These are phyloP conservation scores for Neoarius graeffei DNA, from an alignment of 2,113 vertebrate species.

Conservation along the genomic window DNA sequence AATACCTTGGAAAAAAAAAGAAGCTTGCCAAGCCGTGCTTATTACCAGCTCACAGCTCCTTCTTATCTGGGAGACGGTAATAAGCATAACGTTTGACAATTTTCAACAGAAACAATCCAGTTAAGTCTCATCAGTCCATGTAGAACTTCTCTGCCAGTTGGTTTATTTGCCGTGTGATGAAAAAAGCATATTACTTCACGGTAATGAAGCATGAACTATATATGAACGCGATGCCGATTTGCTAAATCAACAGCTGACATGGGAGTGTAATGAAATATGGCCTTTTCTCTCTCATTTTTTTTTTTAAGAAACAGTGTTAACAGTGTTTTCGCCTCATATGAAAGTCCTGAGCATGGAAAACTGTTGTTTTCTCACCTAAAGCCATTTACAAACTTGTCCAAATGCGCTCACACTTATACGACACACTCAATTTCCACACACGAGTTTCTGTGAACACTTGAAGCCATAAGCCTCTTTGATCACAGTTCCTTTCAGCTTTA, in stretches of 20 bases:
- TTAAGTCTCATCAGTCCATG: conserved; percentile 15
- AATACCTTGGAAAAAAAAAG: too few relatives aligned
- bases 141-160: neutral
- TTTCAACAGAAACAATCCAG: conserved; percentile 31
- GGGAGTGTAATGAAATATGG: conserved; percentile 17
- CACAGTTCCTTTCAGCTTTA: neutral
- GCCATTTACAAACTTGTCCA: neutral
- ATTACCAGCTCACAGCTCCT: neutral
- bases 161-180: conserved; percentile 39
- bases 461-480: neutral
- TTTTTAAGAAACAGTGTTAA: neutral
- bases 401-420: neutral
- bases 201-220: conserved; percentile 29
- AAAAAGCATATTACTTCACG: conserved; percentile 20
- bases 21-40: neutral
- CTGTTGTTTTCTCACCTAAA: conserved; percentile 36
- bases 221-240: conserved; percentile 8
- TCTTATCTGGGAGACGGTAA: neutral
- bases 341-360: conserved; percentile 21
- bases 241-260: conserved; percentile 38
- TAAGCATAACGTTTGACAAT: conserved; percentile 5
- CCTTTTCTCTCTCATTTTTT: neutral
- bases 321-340: neutral
- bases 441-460: neutral
- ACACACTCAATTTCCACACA: neutral